Percentiles rank a stretch among this genome's conserved stretches.
phyloP scores from a whole-genome alignment of 2,888 invertebrate species.

The Timema podura region DNA sequence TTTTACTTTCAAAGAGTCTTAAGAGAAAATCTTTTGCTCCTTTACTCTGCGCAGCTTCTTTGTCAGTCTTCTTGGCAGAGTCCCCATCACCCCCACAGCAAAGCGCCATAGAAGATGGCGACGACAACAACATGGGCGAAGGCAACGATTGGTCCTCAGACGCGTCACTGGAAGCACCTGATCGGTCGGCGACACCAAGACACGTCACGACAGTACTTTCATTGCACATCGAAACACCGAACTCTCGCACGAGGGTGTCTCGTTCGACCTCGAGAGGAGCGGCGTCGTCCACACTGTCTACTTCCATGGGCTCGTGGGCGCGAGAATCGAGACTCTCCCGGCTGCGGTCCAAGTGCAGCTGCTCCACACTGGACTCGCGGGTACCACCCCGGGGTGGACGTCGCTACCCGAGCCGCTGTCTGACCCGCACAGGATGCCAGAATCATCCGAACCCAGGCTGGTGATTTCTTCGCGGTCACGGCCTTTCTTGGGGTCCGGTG shows the following conservation, averaged over 20 bases:
- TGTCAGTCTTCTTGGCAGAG: constrained; percentile 20
- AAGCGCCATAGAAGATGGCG: constrained; percentile 17
- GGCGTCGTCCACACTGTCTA: background rate
- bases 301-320: background rate
- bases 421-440: constrained; percentile 66
- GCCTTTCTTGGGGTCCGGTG: constrained; percentile 31
- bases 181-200: background rate
- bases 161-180: constrained; percentile 16
- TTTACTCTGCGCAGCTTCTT: constrained; percentile 24
- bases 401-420: constrained; percentile 47
- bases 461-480: constrained; percentile 55
- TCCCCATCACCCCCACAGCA: constrained; percentile 25
- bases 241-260: background rate
- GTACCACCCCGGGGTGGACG: constrained; percentile 41
- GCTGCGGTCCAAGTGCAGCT: constrained; percentile 54
- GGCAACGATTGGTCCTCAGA: constrained; percentile 11
- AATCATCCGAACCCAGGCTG: constrained; percentile 73
- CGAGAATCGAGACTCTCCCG: constrained; percentile 70
- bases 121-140: background rate
- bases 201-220: too few relatives aligned
- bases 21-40: constrained; percentile 65
- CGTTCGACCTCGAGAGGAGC: background rate
- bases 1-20: constrained; percentile 92
- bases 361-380: constrained; percentile 51
- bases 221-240: background rate